Evolutionary conservation across 2,888 invertebrate genomes (phyloP).

Genomic region (Lasioglossum morio): DNA sequence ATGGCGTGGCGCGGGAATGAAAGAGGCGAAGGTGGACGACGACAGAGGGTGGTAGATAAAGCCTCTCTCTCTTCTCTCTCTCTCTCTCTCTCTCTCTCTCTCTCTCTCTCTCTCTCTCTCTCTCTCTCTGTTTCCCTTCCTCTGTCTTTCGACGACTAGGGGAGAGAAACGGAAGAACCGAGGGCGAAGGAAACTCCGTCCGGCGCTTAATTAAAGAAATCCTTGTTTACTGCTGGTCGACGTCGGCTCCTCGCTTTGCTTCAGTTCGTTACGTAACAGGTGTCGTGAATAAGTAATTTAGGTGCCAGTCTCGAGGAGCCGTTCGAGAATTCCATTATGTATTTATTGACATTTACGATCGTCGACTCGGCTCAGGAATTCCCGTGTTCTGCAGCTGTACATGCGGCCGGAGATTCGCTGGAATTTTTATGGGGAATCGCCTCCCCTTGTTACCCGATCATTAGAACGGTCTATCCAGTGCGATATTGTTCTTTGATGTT

Average conservation of each 20-base stretch:
- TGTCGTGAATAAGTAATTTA: slow-evolving; percentile 69
- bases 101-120: background rate
- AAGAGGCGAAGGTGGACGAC: slow-evolving; percentile 40
- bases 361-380: slow-evolving; percentile 8
- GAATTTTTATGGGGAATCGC: background rate
- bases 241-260: slow-evolving; percentile 35
- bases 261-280: slow-evolving; percentile 61
- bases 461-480: background rate
- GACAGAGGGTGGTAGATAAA: slow-evolving; percentile 62
- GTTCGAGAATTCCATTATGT: slow-evolving; percentile 34
- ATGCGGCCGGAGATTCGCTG: background rate
- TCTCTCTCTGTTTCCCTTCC: background rate
- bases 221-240: slow-evolving; percentile 64
- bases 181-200: slow-evolving; percentile 40
- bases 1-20: slow-evolving; percentile 13
- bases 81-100: background rate
- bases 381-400: background rate
- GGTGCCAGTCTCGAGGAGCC: slow-evolving; percentile 18
- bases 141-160: background rate
- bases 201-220: slow-evolving; percentile 71
- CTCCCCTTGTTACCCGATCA: background rate
- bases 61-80: slow-evolving; percentile 44
- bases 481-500: background rate
- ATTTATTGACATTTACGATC: slow-evolving; percentile 55
- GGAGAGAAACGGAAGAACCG: slow-evolving; percentile 18